These are phyloP conservation scores for Tapirus terrestris DNA, from an alignment of 2,113 vertebrate genomes.

Conservation along the genomic window DNA sequence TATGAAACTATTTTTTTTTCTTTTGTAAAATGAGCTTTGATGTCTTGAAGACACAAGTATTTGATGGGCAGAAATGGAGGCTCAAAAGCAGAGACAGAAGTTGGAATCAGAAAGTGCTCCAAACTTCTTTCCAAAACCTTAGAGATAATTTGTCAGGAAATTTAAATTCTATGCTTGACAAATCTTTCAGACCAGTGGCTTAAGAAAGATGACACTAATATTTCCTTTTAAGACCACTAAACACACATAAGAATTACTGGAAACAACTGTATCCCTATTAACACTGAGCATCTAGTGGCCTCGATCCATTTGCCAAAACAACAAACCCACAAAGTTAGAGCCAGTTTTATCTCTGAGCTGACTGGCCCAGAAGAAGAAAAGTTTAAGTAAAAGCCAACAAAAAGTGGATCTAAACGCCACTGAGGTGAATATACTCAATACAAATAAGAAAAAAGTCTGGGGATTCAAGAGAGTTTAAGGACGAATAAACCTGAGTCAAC, in stretches of 20 bases:
- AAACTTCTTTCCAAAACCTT: background rate
- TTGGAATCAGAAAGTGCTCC: background rate
- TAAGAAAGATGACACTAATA: background rate
- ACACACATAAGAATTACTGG: background rate
- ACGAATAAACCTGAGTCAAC: background rate
- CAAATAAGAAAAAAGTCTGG: background rate
- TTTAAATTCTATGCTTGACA: background rate
- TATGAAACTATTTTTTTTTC: background rate
- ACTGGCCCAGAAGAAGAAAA: background rate
- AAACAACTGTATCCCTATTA: background rate
- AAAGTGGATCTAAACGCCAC: background rate
- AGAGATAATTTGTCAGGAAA: background rate
- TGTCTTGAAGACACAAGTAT: background rate
- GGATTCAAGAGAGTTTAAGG: background rate
- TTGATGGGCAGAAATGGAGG: background rate
- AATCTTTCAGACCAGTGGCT: background rate
- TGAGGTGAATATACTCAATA: background rate
- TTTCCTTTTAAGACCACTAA: conserved; percentile 13
- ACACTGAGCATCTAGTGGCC: background rate
- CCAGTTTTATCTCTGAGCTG: background rate
- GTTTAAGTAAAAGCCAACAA: background rate
- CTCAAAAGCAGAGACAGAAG: background rate
- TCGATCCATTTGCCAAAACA: background rate
- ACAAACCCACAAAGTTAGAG: background rate
- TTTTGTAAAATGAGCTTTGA: background rate